Evolutionary conservation across 1,140 invertebrate genomes (phyloP).

Genomic region (Yoshiicerus persimilis): DNA sequence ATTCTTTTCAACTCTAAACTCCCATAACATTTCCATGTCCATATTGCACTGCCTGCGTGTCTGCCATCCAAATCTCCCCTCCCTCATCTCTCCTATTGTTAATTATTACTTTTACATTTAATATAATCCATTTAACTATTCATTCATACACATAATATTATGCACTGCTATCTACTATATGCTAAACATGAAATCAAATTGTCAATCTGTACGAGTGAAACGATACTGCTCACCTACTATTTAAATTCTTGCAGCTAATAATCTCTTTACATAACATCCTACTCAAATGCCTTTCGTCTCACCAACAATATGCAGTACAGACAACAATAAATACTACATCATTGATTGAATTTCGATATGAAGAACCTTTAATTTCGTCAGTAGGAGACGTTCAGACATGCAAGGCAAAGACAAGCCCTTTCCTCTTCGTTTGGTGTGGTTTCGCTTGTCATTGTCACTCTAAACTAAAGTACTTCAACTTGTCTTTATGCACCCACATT

Average conservation of each 20-base stretch:
- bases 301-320: background rate
- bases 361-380: background rate
- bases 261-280: background rate
- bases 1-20: background rate
- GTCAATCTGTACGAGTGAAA: background rate
- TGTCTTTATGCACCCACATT: background rate
- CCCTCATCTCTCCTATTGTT: background rate
- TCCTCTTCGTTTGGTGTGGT: background rate
- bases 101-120: background rate
- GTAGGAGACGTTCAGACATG: background rate
- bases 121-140: background rate
- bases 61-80: background rate
- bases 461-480: background rate
- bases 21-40: background rate
- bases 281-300: background rate
- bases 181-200: background rate
- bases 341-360: background rate
- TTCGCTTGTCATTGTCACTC: background rate
- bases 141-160: background rate
- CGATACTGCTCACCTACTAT: background rate
- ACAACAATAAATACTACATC: background rate
- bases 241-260: background rate
- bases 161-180: too few relatives aligned
- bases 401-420: background rate
- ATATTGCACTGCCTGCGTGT: background rate